Evolutionary conservation across 2,888 invertebrate genomes (phyloP).

Genomic region (Heliconius hortense): DNA sequence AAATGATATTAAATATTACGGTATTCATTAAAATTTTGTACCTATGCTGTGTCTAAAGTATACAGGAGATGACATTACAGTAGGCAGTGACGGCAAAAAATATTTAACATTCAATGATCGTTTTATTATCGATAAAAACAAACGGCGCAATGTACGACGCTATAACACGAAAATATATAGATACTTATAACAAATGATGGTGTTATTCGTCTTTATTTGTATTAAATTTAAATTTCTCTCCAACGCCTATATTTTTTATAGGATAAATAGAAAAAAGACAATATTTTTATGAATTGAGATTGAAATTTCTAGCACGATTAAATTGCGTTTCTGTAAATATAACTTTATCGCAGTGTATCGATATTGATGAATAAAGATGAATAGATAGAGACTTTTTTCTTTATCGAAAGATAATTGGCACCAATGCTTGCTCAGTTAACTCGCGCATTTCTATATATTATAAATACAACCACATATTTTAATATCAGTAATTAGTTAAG

Average conservation of each 20-base stretch:
- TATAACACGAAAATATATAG: not conserved
- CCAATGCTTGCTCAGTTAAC: not conserved
- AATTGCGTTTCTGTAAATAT: conserved; percentile 8
- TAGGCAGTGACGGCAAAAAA: not conserved
- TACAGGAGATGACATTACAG: too few species aligned
- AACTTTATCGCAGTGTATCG: conserved; percentile 17
- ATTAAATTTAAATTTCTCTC: too few species aligned
- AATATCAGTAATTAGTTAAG: not conserved
- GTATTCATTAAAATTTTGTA: too few species aligned
- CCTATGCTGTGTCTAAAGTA: too few species aligned
- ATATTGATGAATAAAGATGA: conserved; percentile 22
- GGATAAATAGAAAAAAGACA: too few species aligned
- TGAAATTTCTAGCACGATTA: too few species aligned
- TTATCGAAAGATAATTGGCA: conserved; percentile 9
- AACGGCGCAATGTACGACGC: not conserved
- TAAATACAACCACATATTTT: not conserved
- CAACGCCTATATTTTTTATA: too few species aligned
- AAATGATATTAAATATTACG: not conserved
- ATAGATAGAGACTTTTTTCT: conserved; percentile 13
- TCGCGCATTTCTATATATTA: not conserved
- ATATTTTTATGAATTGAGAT: too few species aligned
- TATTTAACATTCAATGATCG: conserved; percentile 3
- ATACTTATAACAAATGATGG: not conserved
- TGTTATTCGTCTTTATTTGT: too few species aligned
- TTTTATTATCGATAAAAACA: not conserved